Base-by-base conservation (phyloP, 2,113 vertebrate species). In the Charadrius vociferus region DNA sequence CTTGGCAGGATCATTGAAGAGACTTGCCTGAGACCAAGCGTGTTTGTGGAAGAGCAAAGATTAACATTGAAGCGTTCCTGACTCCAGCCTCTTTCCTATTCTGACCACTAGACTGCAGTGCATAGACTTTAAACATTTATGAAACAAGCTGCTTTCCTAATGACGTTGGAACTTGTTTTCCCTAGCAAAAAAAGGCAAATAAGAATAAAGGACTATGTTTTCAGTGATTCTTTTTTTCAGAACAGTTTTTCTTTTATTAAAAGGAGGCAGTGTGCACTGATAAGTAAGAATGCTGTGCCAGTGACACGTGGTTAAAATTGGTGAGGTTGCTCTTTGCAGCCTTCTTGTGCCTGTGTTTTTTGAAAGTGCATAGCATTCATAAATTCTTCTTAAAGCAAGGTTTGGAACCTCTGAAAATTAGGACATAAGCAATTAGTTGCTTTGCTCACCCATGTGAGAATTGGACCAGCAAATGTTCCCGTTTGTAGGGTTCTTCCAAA, bases 51-150 rank as follows among this genome's bases (percentile, higher is more conserved):
- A 92, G 83, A 75, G 74, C 71, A 67, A 77, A 73, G 84, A 75
- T 81, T 53, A 93, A 39, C n/a, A 18, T 79, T 91, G 81, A 84
- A 84, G 41, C 75, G 34, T 91, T 94, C 59, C 58, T 80, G 49
- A 47, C 52, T 95, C 36, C 56, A 79, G 86, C 17, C 73, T 74
- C 32, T 85, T 95, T 91, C 61, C 41, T 85, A 9, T 91, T 95
- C 74, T 93, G 66, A 59, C 97, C 94, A 59, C 97, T 97, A 97
- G 94, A 75, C 88, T 94, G 95, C 96, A 97, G 88, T 94, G 59
- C 71, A 45, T 81, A 86, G 79, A 36, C 85, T 96, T 78, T 2
- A 70, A 80, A 88, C 21, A 3, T 80, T 68, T 73, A 36, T 66
- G 56, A 85, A 78, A 65, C 58, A 87, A 70, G 10, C 86, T 92